Conservation (phyloP, 23 tunicate genomes). For the Styela plicata region DNA sequence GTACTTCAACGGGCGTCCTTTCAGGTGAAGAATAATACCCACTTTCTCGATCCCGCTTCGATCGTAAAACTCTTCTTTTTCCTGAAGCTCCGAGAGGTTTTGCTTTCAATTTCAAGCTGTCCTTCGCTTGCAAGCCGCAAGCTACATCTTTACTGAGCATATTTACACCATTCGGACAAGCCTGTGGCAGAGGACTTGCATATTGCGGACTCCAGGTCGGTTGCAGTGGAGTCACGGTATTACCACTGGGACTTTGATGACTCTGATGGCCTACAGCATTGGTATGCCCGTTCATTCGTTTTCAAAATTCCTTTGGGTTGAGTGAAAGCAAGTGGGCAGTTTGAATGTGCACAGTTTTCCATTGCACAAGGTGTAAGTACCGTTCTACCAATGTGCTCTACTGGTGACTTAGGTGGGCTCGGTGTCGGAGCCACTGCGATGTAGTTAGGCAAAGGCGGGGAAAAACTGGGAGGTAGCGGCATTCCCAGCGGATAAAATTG, state of each 20-base stretch:
- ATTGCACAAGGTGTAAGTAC: not conserved
- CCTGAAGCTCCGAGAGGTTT: conserved; percentile 52
- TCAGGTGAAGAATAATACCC: conserved; percentile 89
- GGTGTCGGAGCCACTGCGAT: not conserved
- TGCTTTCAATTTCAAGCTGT: conserved; percentile 66
- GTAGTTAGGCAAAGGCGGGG: not conserved
- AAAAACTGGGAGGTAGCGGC: not conserved
- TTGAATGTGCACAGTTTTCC: not conserved
- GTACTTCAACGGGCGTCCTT: conserved; percentile 14
- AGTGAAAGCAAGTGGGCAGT: not conserved
- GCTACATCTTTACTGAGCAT: conserved; percentile 32
- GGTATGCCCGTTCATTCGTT: not conserved
- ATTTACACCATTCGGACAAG: not conserved
- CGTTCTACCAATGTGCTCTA: not conserved
- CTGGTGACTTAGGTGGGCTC: not conserved
- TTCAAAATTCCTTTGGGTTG: not conserved
- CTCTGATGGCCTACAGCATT: not conserved
- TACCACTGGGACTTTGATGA: too few relatives aligned
- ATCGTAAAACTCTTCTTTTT: conserved; percentile 54
- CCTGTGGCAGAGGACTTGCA: not conserved
- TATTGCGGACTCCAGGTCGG: not conserved
- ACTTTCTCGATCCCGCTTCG: conserved; percentile 66
- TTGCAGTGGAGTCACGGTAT: not conserved
- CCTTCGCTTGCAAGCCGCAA: conserved; percentile 70
- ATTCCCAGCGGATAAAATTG: not conserved